Percentiles rank a stretch among this genome's conserved stretches.
phyloP scores from a whole-genome alignment of 2,797 vertebrate genomes.

The Tauraco hartlaubi region DNA sequence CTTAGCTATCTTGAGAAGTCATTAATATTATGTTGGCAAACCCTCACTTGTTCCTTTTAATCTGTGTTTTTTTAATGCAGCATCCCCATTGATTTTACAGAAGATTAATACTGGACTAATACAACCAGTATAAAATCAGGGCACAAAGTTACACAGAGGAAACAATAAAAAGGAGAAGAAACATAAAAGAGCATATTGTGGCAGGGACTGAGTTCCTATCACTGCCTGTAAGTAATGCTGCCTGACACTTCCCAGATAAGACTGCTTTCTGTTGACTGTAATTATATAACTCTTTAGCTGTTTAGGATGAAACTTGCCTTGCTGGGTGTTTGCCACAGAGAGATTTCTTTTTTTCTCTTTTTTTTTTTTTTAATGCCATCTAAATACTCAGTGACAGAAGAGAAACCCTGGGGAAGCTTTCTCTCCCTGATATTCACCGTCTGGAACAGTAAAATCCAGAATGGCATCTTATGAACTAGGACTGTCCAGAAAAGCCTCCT shows the following conservation, averaged over 20 bases:
- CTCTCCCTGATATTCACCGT: not conserved
- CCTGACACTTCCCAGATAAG: conserved; percentile 41
- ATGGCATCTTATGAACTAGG: not conserved
- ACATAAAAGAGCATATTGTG: not conserved
- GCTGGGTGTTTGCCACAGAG: not conserved
- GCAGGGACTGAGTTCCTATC: not conserved
- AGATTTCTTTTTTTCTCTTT: not conserved
- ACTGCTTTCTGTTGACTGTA: conserved; percentile 25
- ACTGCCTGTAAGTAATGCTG: not conserved
- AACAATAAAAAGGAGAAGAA: conserved; percentile 2
- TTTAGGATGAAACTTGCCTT: conserved; percentile 37
- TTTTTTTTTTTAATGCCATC: not conserved
- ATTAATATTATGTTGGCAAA: conserved; percentile 32
- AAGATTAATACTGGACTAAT: not conserved
- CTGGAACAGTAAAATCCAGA: not conserved
- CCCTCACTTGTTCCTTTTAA: not conserved
- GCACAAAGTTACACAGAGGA: not conserved
- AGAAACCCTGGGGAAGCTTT: not conserved
- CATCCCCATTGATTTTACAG: not conserved
- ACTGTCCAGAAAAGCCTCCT: not conserved
- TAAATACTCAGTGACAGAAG: conserved; percentile 11
- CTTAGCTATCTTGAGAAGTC: conserved; percentile 9
- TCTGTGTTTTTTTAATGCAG: not conserved
- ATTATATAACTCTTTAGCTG: conserved; percentile 21
- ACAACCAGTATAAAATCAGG: not conserved